These are phyloP conservation scores for Drosophila yooni DNA, from an alignment of 2,888 invertebrate genomes.

Conservation along the genomic window DNA sequence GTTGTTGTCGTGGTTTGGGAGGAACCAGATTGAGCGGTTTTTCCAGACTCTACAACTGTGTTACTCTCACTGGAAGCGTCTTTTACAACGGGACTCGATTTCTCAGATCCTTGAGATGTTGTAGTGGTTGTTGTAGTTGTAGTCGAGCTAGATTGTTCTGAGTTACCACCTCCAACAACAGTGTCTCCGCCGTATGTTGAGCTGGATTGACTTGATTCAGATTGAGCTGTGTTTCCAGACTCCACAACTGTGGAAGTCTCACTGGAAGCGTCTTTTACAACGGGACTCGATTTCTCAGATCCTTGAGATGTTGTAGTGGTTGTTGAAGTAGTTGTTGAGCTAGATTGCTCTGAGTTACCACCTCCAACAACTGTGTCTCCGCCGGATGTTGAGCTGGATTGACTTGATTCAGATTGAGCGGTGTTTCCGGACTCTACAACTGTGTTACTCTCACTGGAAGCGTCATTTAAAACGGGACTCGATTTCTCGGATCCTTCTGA, in stretches of 20 bases:
- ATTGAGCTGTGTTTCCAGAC: no score
- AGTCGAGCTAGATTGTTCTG: constrained; percentile 8
- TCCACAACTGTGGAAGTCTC: no score
- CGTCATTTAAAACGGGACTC: background rate
- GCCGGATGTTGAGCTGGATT: no score
- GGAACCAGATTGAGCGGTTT: no score
- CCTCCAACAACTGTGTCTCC: no score
- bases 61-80: no score
- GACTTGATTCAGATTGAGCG: background rate
- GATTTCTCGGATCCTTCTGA: background rate
- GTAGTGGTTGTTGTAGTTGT: background rate
- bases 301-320: background rate
- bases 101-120: background rate
- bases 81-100: no score
- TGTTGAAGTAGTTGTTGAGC: background rate
- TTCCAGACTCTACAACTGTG: no score
- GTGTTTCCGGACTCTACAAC: constrained; percentile 12
- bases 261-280: no score
- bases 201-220: background rate
- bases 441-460: background rate
- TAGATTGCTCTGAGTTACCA: no score
- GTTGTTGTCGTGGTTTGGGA: no score
- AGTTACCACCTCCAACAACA: background rate
- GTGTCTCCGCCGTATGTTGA: background rate
- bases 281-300: background rate